Evolutionary conservation across 2,797 vertebrate species (phyloP).

Genomic region (Parambassis ranga): DNA sequence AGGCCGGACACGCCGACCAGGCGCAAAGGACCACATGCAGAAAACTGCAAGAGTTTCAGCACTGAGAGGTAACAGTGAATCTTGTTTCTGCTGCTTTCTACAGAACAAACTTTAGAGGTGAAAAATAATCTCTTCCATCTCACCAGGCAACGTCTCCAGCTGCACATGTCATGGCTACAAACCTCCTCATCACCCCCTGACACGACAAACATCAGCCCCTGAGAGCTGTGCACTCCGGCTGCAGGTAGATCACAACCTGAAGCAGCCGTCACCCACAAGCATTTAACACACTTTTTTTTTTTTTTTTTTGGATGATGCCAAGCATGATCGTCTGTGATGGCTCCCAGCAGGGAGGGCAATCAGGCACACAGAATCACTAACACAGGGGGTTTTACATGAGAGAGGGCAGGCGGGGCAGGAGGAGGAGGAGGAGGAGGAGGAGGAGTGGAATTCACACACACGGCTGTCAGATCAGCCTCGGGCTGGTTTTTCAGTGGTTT

Average conservation of each 20-base stretch:
- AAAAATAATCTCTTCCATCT: no score
- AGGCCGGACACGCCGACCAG: constrained; percentile 4
- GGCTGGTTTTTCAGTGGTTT: not conserved
- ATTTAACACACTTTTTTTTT: no score
- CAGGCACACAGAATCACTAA: constrained; percentile 37
- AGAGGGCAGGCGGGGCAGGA: not conserved
- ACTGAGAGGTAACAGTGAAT: not conserved
- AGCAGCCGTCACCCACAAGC: constrained; percentile 1
- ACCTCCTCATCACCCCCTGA: not conserved
- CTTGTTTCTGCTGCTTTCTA: no score
- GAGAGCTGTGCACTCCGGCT: not conserved
- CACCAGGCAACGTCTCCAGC: no score
- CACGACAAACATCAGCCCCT: not conserved
- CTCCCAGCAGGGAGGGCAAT: constrained; percentile 48
- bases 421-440: not conserved
- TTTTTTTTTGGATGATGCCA: constrained; percentile 18
- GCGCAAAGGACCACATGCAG: not conserved
- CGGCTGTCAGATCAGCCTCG: not conserved
- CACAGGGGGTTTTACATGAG: constrained; percentile 5
- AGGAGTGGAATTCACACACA: not conserved
- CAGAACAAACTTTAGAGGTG: no score
- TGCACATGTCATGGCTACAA: not conserved
- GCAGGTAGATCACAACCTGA: constrained; percentile 26
- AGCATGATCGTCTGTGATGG: constrained; percentile 33
- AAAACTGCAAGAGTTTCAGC: not conserved